Percentiles rank a stretch among this genome's conserved stretches.
Evolutionary conservation across 37 sponge, comb jelly and placozoan genomes (phyloP).

Genomic region (Tethya wilhelma): DNA sequence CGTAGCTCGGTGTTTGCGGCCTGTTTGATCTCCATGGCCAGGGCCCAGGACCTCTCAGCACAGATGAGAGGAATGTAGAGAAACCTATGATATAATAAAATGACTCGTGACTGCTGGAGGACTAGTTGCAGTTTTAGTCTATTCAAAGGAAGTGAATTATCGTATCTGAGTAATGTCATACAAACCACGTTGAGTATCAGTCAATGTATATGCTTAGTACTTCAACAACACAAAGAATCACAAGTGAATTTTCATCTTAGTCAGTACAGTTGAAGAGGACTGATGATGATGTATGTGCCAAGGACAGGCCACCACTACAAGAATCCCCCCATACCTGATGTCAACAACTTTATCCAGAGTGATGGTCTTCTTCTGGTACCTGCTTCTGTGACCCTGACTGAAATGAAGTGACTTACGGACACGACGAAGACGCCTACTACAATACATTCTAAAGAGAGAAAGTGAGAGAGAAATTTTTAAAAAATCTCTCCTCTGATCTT

Average conservation of each 20-base stretch:
- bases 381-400: conserved; percentile 67
- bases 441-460: conserved; percentile 72
- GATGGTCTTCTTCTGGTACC: conserved; percentile 75
- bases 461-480: not conserved
- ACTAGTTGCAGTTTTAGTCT: no score
- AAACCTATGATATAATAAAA: conserved; percentile 36
- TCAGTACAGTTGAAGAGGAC: no score
- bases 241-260: not conserved
- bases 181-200: no score
- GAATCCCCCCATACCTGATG: conserved; percentile 40
- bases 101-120: not conserved
- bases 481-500: not conserved
- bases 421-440: conserved; percentile 79
- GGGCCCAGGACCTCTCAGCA: conserved; percentile 97
- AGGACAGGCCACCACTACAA: not conserved
- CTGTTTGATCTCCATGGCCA: conserved; percentile 95
- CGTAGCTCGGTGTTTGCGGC: conserved; percentile 83
- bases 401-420: conserved; percentile 81
- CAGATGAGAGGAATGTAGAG: conserved; percentile 82
- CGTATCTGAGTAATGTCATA: no score
- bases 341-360: conserved; percentile 77
- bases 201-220: not conserved
- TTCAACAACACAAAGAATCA: not conserved
- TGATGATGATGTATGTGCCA: not conserved
- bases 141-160: no score